Percentiles rank a stretch among this genome's conserved stretches.
phyloP scores from a whole-genome alignment of 2,797 vertebrate genomes.

The Pseudochirops corinnae region DNA sequence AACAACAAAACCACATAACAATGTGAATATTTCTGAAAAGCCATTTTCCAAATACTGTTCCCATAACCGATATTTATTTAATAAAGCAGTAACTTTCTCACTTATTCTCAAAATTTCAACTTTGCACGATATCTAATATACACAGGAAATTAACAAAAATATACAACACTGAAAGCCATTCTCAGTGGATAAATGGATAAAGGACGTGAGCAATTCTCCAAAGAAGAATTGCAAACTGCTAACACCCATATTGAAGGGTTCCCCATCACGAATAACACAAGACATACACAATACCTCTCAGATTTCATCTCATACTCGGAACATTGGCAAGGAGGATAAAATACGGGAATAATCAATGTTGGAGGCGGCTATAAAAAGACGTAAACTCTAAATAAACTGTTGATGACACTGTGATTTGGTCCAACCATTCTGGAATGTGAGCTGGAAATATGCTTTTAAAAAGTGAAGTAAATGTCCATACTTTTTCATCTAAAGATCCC shows the following conservation, averaged over 20 bases:
- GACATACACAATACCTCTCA: not conserved
- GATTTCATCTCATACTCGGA: not conserved
- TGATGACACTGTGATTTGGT: not conserved
- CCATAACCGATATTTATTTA: not conserved
- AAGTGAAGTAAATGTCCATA: not conserved
- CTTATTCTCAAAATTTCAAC: not conserved
- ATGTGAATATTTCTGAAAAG: not conserved
- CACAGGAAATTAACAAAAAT: not conserved
- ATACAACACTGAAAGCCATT: not conserved
- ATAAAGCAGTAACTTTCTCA: not conserved
- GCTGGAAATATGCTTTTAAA: not conserved
- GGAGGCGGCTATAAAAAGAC: not conserved
- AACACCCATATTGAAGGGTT: not conserved
- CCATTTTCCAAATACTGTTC: not conserved
- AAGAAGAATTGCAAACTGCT: not conserved
- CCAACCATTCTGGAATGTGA: not conserved
- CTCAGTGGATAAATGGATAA: not conserved
- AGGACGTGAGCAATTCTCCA: not conserved
- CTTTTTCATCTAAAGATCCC: not conserved
- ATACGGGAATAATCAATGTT: not conserved
- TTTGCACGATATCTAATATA: not conserved
- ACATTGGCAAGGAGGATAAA: not conserved
- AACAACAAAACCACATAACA: not conserved
- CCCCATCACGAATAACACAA: not conserved
- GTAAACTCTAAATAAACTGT: not conserved